phyloP scores from a whole-genome alignment of 2,113 vertebrate species.

The Bos indicus region DNA sequence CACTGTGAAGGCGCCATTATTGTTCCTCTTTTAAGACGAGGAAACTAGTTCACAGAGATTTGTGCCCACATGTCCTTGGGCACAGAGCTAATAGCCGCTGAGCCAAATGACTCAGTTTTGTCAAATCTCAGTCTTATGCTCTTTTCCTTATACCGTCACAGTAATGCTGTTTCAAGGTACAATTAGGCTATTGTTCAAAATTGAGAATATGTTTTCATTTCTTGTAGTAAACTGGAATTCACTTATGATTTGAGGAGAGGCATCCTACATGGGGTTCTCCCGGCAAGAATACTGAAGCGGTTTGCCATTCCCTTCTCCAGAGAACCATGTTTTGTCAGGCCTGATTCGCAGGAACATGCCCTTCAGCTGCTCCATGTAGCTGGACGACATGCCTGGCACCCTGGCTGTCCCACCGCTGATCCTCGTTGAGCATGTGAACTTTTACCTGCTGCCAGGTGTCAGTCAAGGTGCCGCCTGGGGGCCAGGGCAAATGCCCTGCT shows the following conservation, averaged over 20 bases:
- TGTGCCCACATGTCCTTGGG: background rate
- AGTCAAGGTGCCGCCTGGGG: background rate
- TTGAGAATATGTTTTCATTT: background rate
- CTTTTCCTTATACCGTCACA: background rate
- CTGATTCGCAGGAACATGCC: background rate
- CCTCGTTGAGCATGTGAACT: background rate
- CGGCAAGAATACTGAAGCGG: background rate
- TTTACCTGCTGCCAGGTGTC: background rate
- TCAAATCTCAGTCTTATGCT: background rate
- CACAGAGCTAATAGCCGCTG: background rate
- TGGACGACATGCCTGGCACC: background rate
- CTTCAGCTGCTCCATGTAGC: background rate
- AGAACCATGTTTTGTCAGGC: background rate
- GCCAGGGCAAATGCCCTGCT: background rate
- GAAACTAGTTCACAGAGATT: background rate
- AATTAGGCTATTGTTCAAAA: background rate
- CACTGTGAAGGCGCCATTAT: too few relatives aligned
- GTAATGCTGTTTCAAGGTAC: background rate
- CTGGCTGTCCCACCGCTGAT: background rate
- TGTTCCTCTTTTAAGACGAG: background rate
- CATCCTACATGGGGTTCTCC: background rate
- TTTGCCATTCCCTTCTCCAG: background rate
- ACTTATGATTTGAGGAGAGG: background rate
- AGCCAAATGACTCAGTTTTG: background rate
- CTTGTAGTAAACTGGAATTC: background rate